phyloP scores from a whole-genome alignment of 2,113 vertebrate species.

The Perca schrenkii region DNA sequence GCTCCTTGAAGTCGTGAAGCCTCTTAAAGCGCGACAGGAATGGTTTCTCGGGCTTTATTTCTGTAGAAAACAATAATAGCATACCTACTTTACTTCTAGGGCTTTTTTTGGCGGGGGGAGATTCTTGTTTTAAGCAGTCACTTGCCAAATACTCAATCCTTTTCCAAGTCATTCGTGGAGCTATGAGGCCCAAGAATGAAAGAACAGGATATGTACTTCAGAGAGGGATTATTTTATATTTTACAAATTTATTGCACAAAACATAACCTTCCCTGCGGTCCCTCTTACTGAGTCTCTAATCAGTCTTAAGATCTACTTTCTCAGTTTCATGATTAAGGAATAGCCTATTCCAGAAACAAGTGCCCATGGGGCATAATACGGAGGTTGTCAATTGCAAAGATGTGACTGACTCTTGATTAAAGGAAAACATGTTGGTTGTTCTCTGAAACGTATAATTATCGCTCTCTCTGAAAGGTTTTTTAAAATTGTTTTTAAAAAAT shows the following conservation, averaged over 20 bases:
- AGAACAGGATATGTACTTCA: background rate
- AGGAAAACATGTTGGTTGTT: background rate
- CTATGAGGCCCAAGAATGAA: conserved; percentile 2
- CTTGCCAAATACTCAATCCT: conserved; percentile 30
- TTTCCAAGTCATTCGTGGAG: conserved; percentile 19
- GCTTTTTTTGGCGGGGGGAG: background rate
- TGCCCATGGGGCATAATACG: background rate
- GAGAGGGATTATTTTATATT: background rate
- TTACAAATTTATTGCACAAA: background rate
- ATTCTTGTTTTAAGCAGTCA: conserved; percentile 41
- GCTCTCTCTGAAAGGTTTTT: background rate
- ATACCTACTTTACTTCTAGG: conserved; percentile 5
- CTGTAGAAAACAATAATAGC: conserved; percentile 44
- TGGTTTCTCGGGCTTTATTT: conserved; percentile 38
- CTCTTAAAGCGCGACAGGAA: conserved; percentile 53
- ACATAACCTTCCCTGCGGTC: background rate
- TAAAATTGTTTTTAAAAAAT: background rate
- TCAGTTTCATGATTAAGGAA: background rate
- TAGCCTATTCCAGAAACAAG: conserved; percentile 1
- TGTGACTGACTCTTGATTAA: conserved; percentile 3
- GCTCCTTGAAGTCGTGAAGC: conserved; percentile 77
- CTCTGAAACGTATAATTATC: background rate
- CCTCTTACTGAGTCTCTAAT: background rate
- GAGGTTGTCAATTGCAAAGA: background rate
- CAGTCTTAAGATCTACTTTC: background rate